phyloP scores from a whole-genome alignment of 2,797 vertebrate species.

The Sphenodon punctatus region DNA sequence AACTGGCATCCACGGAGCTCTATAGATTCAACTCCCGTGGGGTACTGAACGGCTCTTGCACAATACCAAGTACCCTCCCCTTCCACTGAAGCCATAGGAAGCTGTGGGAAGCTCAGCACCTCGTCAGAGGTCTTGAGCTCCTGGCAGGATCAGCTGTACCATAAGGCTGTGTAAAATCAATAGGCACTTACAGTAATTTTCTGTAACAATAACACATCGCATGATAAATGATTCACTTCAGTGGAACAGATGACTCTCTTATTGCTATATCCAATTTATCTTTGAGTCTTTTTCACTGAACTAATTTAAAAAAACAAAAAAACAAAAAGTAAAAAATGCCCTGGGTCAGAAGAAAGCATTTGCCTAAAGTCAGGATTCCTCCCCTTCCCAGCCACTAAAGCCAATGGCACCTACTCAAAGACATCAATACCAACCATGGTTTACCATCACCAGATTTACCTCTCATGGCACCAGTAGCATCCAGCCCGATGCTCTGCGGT shows the following conservation, averaged over 20 bases:
- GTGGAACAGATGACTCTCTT: slow-evolving; percentile 17
- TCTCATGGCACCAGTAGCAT: too few relatives aligned
- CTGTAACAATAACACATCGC: slow-evolving; percentile 20
- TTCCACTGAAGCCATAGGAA: background rate
- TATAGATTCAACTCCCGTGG: background rate
- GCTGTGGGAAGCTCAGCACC: background rate
- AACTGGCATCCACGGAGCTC: background rate
- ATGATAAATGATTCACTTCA: slow-evolving; percentile 13
- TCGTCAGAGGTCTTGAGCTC: background rate
- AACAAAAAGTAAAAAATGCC: background rate
- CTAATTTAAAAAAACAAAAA: slow-evolving; percentile 5
- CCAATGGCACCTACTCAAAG: background rate
- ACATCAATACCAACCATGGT: too few relatives aligned
- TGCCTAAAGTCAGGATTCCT: background rate
- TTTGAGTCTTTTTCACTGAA: background rate
- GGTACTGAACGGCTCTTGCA: fast-evolving
- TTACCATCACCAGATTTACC: too few relatives aligned
- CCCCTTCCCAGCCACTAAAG: background rate
- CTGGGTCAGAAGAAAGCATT: too few relatives aligned
- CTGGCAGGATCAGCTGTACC: background rate
- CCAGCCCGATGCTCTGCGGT: too few relatives aligned
- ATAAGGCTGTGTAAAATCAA: slow-evolving; percentile 30
- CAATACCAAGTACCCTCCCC: fast-evolving
- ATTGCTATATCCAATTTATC: slow-evolving; percentile 22
- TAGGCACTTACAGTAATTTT: slow-evolving; percentile 26